A percentile compares a stretch with the other conserved stretches of the same genome.
phyloP scores from a whole-genome alignment of 1,140 invertebrate genomes.

The Zaprionus taronus region DNA sequence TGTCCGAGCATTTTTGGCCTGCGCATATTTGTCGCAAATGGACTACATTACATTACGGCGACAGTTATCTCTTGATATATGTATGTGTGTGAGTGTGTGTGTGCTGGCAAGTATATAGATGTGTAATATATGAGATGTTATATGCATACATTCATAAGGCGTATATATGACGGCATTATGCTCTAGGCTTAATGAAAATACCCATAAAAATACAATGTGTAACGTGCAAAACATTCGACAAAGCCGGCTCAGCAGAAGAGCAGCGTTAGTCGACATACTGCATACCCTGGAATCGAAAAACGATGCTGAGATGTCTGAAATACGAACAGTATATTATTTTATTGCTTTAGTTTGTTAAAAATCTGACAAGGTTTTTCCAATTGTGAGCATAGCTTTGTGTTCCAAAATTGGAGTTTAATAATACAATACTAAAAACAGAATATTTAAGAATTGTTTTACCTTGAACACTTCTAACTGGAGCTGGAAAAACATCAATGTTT shows the following conservation, averaged over 20 bases:
- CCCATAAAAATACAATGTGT: constrained; percentile 36
- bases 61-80: constrained; percentile 75
- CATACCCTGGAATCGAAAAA: constrained; percentile 1
- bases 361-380: too few relatives aligned
- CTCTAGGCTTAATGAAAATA: constrained; percentile 43
- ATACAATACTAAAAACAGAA: background rate
- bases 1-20: constrained; percentile 75
- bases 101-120: constrained; percentile 26
- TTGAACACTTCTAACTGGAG: too few relatives aligned
- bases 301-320: too few relatives aligned
- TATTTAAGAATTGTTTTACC: background rate
- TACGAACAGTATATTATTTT: background rate
- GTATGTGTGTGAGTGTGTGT: constrained; percentile 14
- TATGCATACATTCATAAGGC: constrained; percentile 4
- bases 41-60: constrained; percentile 76
- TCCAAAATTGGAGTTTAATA: background rate
- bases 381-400: background rate
- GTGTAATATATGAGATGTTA: constrained; percentile 25
- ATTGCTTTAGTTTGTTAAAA: background rate
- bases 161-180: constrained; percentile 35
- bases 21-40: constrained; percentile 80
- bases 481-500: too few relatives aligned
- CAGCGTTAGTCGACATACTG: background rate
- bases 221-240: constrained; percentile 17
- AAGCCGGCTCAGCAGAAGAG: background rate